A percentile compares a stretch with the other conserved stretches of the same genome.
phyloP scores from a whole-genome alignment of 2,888 invertebrate species.

The Chrysopilus asiliformis region DNA sequence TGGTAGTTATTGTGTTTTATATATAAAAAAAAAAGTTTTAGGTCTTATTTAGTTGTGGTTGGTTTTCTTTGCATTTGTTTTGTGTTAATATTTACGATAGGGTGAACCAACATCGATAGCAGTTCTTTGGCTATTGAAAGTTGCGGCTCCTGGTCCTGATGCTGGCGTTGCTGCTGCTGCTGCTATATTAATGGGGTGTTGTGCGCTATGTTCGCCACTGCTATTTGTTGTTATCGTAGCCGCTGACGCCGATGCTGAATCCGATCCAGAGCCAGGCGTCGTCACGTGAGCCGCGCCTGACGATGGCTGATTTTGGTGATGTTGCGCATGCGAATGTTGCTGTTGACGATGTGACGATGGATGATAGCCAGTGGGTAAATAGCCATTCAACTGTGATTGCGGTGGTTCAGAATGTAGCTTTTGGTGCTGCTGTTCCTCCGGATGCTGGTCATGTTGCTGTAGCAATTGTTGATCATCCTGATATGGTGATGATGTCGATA shows the following conservation, averaged over 20 bases:
- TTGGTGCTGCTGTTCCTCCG: slow-evolving; percentile 16
- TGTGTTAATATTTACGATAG: no score
- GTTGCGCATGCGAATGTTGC: slow-evolving; percentile 13
- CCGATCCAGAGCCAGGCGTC: not conserved
- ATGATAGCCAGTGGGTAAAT: no score
- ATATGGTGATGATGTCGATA: slow-evolving; percentile 4
- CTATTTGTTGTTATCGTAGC: not conserved
- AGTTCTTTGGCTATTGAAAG: no score
- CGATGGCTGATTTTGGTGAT: slow-evolving; percentile 14
- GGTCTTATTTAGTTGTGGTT: no score
- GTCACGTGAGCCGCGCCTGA: not conserved
- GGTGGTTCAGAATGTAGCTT: no score
- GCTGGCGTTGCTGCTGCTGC: not conserved
- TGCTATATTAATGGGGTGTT: not conserved
- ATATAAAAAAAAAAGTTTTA: no score
- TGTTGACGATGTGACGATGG: slow-evolving; percentile 4
- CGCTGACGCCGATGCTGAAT: not conserved
- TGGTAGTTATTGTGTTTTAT: no score
- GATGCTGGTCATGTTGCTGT: slow-evolving; percentile 3
- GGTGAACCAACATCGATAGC: no score
- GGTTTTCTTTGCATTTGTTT: no score
- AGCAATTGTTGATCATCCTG: slow-evolving; percentile 9
- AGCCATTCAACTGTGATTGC: no score
- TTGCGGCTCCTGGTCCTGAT: not conserved
- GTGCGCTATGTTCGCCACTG: not conserved